Base-by-base conservation (phyloP, 1,140 invertebrate species). In the Hydropsyche tenuis region DNA sequence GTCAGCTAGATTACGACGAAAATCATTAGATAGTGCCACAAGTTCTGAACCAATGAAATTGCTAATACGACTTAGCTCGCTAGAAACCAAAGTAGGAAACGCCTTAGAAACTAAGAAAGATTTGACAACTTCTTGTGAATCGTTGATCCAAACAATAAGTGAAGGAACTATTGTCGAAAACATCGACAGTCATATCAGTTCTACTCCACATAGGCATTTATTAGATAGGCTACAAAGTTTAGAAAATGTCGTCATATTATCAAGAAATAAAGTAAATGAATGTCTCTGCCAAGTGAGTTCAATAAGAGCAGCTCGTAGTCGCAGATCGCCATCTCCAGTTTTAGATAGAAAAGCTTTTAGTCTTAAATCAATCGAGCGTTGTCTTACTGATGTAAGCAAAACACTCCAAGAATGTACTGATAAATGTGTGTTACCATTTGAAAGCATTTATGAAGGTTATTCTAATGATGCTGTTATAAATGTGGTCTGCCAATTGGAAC, bases 31-130 rank as follows among this genome's bases (percentile, higher is more conserved):
- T 77, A 92, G 91, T 78, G 90, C 90, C 1, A 91, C 90, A 1
- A 89, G 89, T 77, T 90, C 90, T 0, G 92, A 94, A 80, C 90
- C 92, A 1, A 90, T 93, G 88, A 92, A 92, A 82, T 88, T 93
- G 73, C 80, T 93, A 51, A 90, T 93, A 75, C 86, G 92, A 69
- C 80, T 93, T 27, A 92, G 88, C 79, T 89, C 90, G 23, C 80
- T 93, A 75, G 92, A 94, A 83, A 88, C 88, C 22, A 92, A 92
- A 86, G 89, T 93, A 18, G 84, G 87, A 22, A 89, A 84, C 77
- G 89, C 87, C 2, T 80, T 85, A 42, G 87, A 88, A 72, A 85
- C 79, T 73, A 82, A 86, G 23, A 78, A 79, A 56, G 84, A 86
- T 74, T 74, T 85, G 22, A 82, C 85, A 16, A 86, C 84, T 70